Evolutionary conservation across 2,797 vertebrate genomes (phyloP).

Genomic region (Brachyrhaphis roseni): DNA sequence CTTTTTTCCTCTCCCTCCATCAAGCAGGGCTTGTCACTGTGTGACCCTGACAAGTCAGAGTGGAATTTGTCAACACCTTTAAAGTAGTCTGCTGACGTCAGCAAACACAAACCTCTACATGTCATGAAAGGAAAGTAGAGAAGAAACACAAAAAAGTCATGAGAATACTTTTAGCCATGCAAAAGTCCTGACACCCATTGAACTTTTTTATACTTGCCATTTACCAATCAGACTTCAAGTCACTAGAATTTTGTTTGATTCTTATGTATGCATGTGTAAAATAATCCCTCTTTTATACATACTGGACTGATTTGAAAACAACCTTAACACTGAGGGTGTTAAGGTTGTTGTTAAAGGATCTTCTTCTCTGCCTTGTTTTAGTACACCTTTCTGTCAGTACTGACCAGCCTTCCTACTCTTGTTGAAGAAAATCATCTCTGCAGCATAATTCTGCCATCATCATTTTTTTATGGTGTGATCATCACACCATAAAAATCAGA

Average conservation of each 20-base stretch:
- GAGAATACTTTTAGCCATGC: not conserved
- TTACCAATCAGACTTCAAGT: not conserved
- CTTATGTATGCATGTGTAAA: no score
- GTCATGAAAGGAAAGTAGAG: not conserved
- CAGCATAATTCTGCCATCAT: not conserved
- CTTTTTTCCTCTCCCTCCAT: conserved; percentile 10
- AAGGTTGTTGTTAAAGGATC: no score
- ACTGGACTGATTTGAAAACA: no score
- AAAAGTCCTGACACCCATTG: not conserved
- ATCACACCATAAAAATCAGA: not conserved
- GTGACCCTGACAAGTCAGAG: conserved; percentile 38
- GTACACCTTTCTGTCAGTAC: not conserved
- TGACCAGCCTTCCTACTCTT: not conserved
- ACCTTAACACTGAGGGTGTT: no score
- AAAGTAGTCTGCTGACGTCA: conserved; percentile 39
- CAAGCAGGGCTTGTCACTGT: conserved; percentile 20
- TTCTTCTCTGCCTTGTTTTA: no score
- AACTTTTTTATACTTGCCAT: not conserved
- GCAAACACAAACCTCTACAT: conserved; percentile 17
- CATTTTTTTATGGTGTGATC: not conserved
- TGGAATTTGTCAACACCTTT: conserved; percentile 41
- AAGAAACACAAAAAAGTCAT: not conserved
- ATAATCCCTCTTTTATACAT: no score
- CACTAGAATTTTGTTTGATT: not conserved
- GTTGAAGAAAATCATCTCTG: not conserved